Evolutionary conservation across 2,888 invertebrate species (phyloP).

Genomic region (Mactromeris polynyma): DNA sequence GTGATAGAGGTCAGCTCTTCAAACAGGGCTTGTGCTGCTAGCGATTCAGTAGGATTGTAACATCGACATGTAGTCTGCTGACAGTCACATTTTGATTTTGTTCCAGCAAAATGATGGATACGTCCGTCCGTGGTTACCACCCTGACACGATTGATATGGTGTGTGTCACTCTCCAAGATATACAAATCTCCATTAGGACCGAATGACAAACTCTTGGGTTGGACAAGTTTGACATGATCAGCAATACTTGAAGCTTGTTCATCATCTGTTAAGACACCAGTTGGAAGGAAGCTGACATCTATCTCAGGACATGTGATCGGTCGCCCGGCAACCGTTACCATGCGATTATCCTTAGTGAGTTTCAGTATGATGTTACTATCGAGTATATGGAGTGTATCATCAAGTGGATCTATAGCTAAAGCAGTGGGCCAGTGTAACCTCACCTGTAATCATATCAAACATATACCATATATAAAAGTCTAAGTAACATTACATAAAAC

Average conservation of each 20-base stretch:
- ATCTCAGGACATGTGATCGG: constrained; percentile 96
- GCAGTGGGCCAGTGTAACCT: constrained; percentile 99
- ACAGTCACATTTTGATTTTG: constrained; percentile 90
- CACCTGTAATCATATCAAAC: constrained; percentile 89
- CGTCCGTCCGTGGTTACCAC: constrained; percentile 97
- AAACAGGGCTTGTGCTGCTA: constrained; percentile 97
- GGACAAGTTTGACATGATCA: constrained; percentile 95
- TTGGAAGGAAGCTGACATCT: constrained; percentile 88
- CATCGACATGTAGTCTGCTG: constrained; percentile 93
- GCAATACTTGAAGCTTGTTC: constrained; percentile 88
- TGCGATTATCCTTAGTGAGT: constrained; percentile 93
- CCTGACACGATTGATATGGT: constrained; percentile 94
- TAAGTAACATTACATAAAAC: too few relatives aligned
- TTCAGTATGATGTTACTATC: constrained; percentile 95
- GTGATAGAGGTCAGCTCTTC: constrained; percentile 95
- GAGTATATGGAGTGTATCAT: constrained; percentile 97
- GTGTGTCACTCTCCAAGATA: constrained; percentile 96
- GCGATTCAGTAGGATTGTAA: constrained; percentile 90
- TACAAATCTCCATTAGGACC: constrained; percentile 97
- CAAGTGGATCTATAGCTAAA: constrained; percentile 96
- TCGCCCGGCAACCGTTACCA: constrained; percentile 97
- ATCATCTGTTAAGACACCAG: constrained; percentile 82
- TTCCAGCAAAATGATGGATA: constrained; percentile 97
- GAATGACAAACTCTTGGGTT: constrained; percentile 95
- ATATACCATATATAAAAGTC: too few relatives aligned